Evolutionary conservation across 1,140 invertebrate species (phyloP).

Genomic region (Drosophila nigrodunni): DNA sequence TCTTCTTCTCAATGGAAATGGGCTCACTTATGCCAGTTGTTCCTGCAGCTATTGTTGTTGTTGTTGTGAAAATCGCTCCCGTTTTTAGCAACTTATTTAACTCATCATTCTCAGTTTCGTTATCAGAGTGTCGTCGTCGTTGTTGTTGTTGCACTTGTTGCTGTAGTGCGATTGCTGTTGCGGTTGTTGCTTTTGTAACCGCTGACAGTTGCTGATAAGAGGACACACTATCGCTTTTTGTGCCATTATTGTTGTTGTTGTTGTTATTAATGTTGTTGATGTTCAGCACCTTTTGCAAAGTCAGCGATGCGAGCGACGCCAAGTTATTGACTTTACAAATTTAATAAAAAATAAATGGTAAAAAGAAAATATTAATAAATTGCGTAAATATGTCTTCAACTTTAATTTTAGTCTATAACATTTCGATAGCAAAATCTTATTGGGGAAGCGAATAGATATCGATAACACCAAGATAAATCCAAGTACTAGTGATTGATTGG

Average conservation of each 20-base stretch:
- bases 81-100: slow-evolving; percentile 70
- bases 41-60: slow-evolving; percentile 48
- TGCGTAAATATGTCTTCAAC: neutral
- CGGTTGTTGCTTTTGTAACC: slow-evolving; percentile 31
- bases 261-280: slow-evolving; percentile 71
- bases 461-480: neutral
- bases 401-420: no score
- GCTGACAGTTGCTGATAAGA: slow-evolving; percentile 33
- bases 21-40: slow-evolving; percentile 48
- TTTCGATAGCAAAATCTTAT: neutral
- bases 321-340: slow-evolving; percentile 65
- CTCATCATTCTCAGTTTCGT: slow-evolving; percentile 63
- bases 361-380: neutral
- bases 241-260: slow-evolving; percentile 29
- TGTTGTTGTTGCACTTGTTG: slow-evolving; percentile 51
- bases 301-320: slow-evolving; percentile 69
- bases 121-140: slow-evolving; percentile 68
- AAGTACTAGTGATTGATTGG: neutral
- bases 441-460: neutral
- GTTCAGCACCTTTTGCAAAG: slow-evolving; percentile 76
- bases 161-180: slow-evolving; percentile 40
- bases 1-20: slow-evolving; percentile 61
- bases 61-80: slow-evolving; percentile 68
- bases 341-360: slow-evolving; percentile 27
- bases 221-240: slow-evolving; percentile 27